A percentile compares a stretch with the other conserved stretches of the same genome.
phyloP scores from a whole-genome alignment of 2,797 vertebrate genomes.

The Bradypus variegatus region DNA sequence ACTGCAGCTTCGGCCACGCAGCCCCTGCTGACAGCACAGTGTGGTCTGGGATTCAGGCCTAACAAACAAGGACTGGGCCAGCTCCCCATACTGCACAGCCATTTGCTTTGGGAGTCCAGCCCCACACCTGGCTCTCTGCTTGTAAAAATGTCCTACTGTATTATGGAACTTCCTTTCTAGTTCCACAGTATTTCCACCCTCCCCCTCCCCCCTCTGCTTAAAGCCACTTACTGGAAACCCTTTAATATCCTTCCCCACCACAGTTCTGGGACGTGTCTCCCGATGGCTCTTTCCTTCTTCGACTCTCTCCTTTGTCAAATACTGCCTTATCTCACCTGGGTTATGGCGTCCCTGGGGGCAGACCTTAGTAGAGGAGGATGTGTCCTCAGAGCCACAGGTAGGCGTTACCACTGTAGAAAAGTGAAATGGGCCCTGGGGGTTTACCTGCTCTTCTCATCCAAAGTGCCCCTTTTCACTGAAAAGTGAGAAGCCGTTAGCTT shows the following conservation, averaged over 20 bases:
- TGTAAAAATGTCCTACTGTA: neutral
- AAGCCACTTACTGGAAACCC: neutral
- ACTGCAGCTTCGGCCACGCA: fast-evolving
- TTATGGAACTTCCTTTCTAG: too few relatives aligned
- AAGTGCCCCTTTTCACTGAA: neutral
- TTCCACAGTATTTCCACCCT: neutral
- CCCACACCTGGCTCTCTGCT: neutral
- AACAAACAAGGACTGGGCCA: neutral
- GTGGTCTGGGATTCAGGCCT: neutral
- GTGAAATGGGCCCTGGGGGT: neutral
- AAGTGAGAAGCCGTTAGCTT: neutral
- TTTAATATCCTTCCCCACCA: neutral
- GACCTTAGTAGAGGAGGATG: neutral
- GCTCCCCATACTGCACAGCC: fast-evolving
- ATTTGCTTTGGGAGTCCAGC: neutral
- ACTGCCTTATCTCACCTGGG: too few relatives aligned
- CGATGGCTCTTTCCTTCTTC: neutral
- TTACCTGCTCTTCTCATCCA: neutral
- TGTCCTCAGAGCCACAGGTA: neutral
- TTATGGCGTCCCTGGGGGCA: neutral
- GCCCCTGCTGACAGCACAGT: neutral
- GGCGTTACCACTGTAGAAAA: fast-evolving
- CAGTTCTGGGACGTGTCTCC: neutral
- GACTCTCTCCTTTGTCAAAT: neutral
- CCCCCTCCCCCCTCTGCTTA: too few relatives aligned